Evolutionary conservation across 2,888 invertebrate genomes (phyloP), one percentile per base, ranked within the genome.

Genomic region (Syritta pipiens): DNA sequence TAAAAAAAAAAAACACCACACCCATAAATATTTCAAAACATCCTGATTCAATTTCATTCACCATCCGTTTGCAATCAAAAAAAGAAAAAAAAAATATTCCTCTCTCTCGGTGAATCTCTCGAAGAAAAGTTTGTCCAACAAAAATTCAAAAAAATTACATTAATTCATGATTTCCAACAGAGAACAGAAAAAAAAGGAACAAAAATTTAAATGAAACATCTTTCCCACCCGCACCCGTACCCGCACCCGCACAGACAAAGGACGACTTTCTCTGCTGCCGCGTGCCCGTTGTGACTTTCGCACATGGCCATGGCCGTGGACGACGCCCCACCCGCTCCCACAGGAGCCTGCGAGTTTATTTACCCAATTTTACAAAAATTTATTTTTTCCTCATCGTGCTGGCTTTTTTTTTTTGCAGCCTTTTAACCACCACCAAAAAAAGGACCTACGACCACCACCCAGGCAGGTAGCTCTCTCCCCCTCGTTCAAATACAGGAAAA

Each of bases 291-390:
- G 55, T 63, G 62, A 76, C 49, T 71, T 77, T 65, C 48, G 65
- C 65, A 72, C 72, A 77, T 71, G 77, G 59, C 65, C 59, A 48
- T 55, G 59, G 60, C 37, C 59, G 32, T 68, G 40, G 68, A 12
- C 44, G 44, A 51, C 67, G 46, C 51, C 49, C 42, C 40, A 24
- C 30, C 60, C 32, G 14, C 26, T 26, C 49, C 19, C 57, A 20
- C 49, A 26, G 19, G 60, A 65, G n/a, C n/a, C n/a, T n/a, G n/a
- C n/a, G n/a, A n/a, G 76, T 77, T 63, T 77, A 72, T 77, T 77
- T 77, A 65, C 46, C 60, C 53, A 72, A 65, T 72, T 60, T 55
- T 42, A 14, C 12, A 37, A 59, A 46, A 71, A 63, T 48, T 53
- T 59, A 63, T 57, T 63, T 71, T 77, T 42, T n/a, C n/a, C 40